Conservation (phyloP, 2,888 invertebrate species). For the Furcula furcula region DNA sequence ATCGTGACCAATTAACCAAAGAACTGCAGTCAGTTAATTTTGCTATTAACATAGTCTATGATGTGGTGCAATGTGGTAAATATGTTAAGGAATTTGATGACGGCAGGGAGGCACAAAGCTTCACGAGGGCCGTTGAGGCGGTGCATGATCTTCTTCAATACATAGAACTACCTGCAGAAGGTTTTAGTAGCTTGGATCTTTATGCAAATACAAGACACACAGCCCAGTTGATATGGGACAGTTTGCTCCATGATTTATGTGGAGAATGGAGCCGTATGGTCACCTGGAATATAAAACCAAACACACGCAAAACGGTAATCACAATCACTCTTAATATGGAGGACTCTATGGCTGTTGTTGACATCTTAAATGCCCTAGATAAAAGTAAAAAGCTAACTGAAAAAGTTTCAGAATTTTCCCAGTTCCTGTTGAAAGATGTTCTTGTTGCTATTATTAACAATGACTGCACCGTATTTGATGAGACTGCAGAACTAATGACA, state of each 20-base stretch:
- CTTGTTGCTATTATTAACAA: constrained; percentile 81
- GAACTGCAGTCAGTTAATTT: constrained; percentile 81
- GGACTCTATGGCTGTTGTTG: constrained; percentile 39
- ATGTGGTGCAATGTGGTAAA: constrained; percentile 57
- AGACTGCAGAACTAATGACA: constrained; percentile 53
- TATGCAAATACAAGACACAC: constrained; percentile 70
- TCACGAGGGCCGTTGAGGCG: constrained; percentile 70
- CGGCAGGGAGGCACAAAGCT: constrained; percentile 54
- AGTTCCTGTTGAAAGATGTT: constrained; percentile 80
- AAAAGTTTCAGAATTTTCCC: constrained; percentile 80
- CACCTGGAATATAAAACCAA: constrained; percentile 50
- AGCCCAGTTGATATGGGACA: constrained; percentile 65
- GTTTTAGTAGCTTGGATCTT: constrained; percentile 76
- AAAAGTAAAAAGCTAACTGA: constrained; percentile 60
- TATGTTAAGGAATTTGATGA: constrained; percentile 61
- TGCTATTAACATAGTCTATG: constrained; percentile 70
- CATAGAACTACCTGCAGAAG: constrained; percentile 67
- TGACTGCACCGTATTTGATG: constrained; percentile 62
- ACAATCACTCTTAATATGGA: constrained; percentile 59
- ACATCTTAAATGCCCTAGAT: constrained; percentile 64
- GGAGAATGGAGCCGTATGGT: constrained; percentile 76
- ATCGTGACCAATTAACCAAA: constrained; percentile 79
- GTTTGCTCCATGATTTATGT: constrained; percentile 67
- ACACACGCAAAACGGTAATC: constrained; percentile 46
- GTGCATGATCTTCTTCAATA: constrained; percentile 69